Evolutionary conservation across 2,888 invertebrate species (phyloP).

Genomic region (Rhagonycha fulva): DNA sequence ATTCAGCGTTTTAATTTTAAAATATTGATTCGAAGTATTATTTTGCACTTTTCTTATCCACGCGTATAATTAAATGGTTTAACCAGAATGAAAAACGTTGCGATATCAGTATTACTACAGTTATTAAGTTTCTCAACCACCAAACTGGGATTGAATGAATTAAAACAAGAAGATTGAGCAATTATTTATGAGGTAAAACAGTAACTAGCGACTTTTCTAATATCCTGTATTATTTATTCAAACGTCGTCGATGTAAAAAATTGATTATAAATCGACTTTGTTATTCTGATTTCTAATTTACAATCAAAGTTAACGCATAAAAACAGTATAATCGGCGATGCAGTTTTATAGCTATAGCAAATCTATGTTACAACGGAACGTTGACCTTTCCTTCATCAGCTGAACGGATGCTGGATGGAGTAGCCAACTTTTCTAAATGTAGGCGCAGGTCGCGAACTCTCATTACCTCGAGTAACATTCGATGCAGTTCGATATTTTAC

Average conservation of each 20-base stretch:
- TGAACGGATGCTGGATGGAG: conserved; percentile 25
- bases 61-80: no score
- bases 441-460: conserved; percentile 24
- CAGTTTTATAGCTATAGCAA: conserved; percentile 18
- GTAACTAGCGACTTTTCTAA: not conserved
- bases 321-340: not conserved
- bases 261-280: not conserved
- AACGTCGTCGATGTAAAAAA: not conserved
- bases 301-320: not conserved
- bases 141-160: not conserved
- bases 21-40: not conserved
- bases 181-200: not conserved
- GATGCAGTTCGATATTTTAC: not conserved
- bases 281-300: not conserved
- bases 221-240: not conserved
- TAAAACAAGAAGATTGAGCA: not conserved
- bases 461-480: conserved; percentile 7
- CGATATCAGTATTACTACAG: not conserved
- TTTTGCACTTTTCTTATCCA: not conserved
- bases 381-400: conserved; percentile 23
- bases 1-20: not conserved
- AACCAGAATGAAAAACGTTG: no score
- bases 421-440: conserved; percentile 21
- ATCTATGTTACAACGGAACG: conserved; percentile 24
- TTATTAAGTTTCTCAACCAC: not conserved